Percentiles rank a stretch among this genome's conserved stretches.
Conservation (phyloP, 2,113 vertebrate species). For the Microcebus tavaratra region DNA sequence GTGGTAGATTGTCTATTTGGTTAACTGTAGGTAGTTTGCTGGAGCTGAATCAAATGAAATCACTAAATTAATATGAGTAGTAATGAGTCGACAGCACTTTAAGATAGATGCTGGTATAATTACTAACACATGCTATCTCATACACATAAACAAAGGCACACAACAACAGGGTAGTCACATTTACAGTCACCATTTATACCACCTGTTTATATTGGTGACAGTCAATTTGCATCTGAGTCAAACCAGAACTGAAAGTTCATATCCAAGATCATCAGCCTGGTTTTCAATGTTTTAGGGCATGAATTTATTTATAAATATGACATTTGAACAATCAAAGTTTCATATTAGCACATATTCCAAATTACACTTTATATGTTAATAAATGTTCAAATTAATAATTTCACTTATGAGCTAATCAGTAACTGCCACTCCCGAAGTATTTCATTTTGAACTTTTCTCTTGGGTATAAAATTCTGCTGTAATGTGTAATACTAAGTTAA, state of each 20-base stretch:
- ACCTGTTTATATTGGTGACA: neutral
- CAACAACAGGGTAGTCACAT: neutral
- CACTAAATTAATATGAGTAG: neutral
- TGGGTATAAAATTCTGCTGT: neutral
- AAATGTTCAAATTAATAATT: neutral
- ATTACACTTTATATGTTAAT: neutral
- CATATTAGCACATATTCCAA: neutral
- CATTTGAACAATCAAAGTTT: neutral
- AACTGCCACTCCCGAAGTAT: neutral
- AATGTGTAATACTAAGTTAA: neutral
- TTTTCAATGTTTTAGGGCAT: neutral
- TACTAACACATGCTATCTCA: neutral
- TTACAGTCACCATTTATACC: neutral
- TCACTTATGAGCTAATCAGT: no score
- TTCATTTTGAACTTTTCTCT: neutral
- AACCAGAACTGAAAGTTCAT: neutral
- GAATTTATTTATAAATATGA: neutral
- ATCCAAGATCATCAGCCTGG: neutral
- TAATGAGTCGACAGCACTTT: neutral
- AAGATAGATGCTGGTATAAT: neutral
- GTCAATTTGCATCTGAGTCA: neutral
- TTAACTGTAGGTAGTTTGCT: neutral
- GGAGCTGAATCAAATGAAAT: neutral
- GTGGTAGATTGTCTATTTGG: neutral
- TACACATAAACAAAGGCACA: neutral